Conservation (phyloP, 2,888 invertebrate genomes). For the Athetis lepigone region DNA sequence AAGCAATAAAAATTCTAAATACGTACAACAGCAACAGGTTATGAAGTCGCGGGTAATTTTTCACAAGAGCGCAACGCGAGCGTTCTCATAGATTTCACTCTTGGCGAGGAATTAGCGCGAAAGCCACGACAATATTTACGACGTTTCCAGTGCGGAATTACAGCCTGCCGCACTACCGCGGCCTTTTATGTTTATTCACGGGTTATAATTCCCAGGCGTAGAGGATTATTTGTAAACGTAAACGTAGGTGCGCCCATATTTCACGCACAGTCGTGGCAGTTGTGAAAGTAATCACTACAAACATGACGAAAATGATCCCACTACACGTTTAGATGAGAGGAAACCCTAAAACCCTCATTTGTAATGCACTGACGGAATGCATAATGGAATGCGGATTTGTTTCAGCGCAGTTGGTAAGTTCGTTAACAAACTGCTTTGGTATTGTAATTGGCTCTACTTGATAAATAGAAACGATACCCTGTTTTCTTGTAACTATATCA, state of each 20-base stretch:
- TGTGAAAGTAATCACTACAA: conserved; percentile 84
- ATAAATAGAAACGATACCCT: conserved; percentile 16
- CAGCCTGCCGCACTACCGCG: conserved; percentile 72
- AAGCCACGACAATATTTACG: conserved; percentile 86
- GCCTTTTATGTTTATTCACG: conserved; percentile 86
- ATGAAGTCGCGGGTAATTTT: conserved; percentile 68
- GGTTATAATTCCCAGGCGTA: conserved; percentile 82
- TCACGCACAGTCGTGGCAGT: conserved; percentile 80
- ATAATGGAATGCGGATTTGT: conserved; percentile 73
- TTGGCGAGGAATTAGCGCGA: conserved; percentile 80
- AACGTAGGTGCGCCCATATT: conserved; percentile 83
- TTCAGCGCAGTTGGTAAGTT: conserved; percentile 66
- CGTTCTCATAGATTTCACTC: conserved; percentile 81
- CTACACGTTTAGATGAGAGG: conserved; percentile 68
- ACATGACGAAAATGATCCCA: conserved; percentile 81
- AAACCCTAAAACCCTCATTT: conserved; percentile 73
- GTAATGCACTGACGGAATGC: conserved; percentile 83
- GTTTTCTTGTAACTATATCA: conserved; percentile 2
- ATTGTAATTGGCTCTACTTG: conserved; percentile 36
- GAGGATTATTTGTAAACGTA: conserved; percentile 86
- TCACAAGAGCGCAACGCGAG: conserved; percentile 69
- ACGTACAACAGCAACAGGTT: conserved; percentile 55
- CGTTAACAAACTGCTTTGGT: conserved; percentile 53
- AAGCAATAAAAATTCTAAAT: conserved; percentile 46
- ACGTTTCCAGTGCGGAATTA: conserved; percentile 81